phyloP scores from a whole-genome alignment of 1,140 invertebrate genomes.

The Scaptomyza graminum region DNA sequence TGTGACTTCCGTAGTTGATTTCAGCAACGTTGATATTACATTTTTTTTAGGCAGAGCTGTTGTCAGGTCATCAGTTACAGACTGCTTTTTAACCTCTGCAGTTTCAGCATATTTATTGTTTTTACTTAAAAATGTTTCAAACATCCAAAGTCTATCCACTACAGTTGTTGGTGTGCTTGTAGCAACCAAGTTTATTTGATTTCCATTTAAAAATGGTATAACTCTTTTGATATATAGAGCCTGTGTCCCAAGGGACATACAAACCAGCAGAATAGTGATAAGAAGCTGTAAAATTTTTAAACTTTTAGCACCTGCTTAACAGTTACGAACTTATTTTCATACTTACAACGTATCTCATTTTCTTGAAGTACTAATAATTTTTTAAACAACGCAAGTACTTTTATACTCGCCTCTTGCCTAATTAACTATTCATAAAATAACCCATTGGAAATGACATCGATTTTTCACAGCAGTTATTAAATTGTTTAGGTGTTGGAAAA shows the following conservation, averaged over 20 bases:
- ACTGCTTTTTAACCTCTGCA: no score
- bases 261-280: slow-evolving; percentile 3
- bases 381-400: slow-evolving; percentile 26
- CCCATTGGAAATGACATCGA: slow-evolving; percentile 31
- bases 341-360: slow-evolving; percentile 68
- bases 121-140: no score
- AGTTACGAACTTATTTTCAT: neutral
- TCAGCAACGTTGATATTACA: no score
- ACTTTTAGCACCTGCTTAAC: slow-evolving; percentile 1
- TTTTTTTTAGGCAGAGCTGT: neutral
- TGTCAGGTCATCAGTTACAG: no score
- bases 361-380: slow-evolving; percentile 43
- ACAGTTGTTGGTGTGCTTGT: neutral
- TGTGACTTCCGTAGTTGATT: neutral
- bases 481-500: slow-evolving; percentile 8
- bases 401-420: slow-evolving; percentile 51
- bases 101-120: no score
- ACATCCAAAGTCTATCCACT: neutral
- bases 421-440: slow-evolving; percentile 60
- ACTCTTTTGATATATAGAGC: neutral
- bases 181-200: neutral
- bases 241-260: neutral
- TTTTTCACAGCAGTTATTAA: slow-evolving; percentile 5
- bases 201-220: neutral
- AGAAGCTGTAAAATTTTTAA: slow-evolving; percentile 9